These are phyloP conservation scores for Protomyctophum bolini DNA, from an alignment of 2,113 vertebrate species.

Conservation along the genomic window DNA sequence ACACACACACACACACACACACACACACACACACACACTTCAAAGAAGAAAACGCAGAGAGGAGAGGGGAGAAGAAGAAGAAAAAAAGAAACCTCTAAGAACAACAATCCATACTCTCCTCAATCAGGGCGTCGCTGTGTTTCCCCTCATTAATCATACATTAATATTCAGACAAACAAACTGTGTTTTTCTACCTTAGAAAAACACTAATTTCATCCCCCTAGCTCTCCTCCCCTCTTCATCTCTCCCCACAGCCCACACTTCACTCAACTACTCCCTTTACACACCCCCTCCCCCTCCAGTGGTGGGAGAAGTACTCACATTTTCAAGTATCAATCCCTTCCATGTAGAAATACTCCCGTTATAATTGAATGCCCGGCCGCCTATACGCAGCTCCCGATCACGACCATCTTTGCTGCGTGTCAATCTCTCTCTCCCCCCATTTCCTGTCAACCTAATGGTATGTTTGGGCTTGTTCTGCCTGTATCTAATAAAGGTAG, in stretches of 20 bases:
- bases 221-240: not conserved
- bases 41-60: slow-evolving; percentile 26
- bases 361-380: no score
- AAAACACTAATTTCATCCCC: slow-evolving; percentile 54
- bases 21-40: slow-evolving; percentile 11
- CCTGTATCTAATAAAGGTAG: no score
- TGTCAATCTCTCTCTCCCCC: no score
- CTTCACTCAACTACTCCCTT: not conserved
- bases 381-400: no score
- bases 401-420: no score
- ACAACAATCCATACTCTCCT: slow-evolving; percentile 62
- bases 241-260: no score
- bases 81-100: slow-evolving; percentile 29
- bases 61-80: slow-evolving; percentile 12
- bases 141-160: slow-evolving; percentile 78
- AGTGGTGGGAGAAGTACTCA: no score
- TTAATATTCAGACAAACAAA: slow-evolving; percentile 76
- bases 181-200: slow-evolving; percentile 70
- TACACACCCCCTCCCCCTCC: not conserved
- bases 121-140: slow-evolving; percentile 66
- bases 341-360: no score
- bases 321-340: no score
- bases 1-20: not conserved
- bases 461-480: no score
- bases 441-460: no score